Evolutionary conservation across 2,113 vertebrate species (phyloP).

Genomic region (Neoarius graeffei): DNA sequence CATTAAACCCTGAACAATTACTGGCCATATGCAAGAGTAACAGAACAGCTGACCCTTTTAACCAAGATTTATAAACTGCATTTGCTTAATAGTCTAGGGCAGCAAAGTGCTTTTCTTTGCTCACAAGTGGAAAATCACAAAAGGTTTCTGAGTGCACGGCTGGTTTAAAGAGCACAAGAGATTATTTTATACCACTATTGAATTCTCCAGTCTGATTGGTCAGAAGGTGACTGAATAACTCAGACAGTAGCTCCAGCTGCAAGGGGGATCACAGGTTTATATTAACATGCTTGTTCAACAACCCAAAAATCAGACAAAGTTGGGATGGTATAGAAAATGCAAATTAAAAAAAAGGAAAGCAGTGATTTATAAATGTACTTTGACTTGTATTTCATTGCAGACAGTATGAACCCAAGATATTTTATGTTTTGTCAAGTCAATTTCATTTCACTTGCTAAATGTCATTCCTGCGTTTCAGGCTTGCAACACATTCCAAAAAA

Average conservation of each 20-base stretch:
- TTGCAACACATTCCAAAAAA: no score
- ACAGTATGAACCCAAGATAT: no score
- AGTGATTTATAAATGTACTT: no score
- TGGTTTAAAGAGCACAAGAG: background rate
- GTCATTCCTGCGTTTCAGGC: no score
- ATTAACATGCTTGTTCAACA: background rate
- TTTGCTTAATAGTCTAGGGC: background rate
- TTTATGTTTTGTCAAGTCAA: no score
- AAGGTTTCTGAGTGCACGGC: background rate
- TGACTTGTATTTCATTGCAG: no score
- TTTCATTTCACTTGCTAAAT: no score
- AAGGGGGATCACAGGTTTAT: background rate
- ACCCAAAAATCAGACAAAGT: no score
- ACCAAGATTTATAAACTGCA: background rate
- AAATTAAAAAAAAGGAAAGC: no score
- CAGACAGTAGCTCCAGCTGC: background rate
- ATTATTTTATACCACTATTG: background rate
- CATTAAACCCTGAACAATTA: background rate
- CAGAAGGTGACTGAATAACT: background rate
- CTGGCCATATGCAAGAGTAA: background rate
- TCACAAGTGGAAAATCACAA: background rate
- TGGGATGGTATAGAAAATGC: no score
- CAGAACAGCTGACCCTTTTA: background rate
- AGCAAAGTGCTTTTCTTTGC: background rate
- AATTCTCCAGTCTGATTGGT: background rate